These are phyloP conservation scores for Tetranychus cinnabarinus DNA, from an alignment of 1,140 invertebrate species.

Conservation along the genomic window DNA sequence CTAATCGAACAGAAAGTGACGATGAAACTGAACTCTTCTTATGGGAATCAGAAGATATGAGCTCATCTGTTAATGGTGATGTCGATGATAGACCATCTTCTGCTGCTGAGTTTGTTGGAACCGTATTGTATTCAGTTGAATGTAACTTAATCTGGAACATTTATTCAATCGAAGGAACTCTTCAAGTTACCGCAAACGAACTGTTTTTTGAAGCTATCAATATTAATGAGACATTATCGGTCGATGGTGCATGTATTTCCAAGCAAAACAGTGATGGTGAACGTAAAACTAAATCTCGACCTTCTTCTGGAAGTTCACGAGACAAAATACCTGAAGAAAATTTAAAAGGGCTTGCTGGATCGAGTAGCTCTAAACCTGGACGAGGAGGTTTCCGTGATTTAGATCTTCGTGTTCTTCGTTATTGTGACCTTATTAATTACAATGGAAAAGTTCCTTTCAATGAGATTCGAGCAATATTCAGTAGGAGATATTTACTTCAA, in stretches of 20 bases:
- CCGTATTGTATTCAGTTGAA: slow-evolving; percentile 6
- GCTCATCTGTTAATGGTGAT: not conserved
- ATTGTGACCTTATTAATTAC: slow-evolving; percentile 33
- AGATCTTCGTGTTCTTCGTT: slow-evolving; percentile 58
- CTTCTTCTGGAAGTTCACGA: not conserved
- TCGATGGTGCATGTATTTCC: not conserved
- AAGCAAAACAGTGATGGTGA: not conserved
- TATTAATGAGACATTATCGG: not conserved
- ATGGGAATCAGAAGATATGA: slow-evolving; percentile 6
- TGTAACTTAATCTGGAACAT: slow-evolving; percentile 9
- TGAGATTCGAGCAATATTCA: slow-evolving; percentile 94
- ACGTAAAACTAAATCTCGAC: not conserved
- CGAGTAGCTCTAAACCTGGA: not conserved
- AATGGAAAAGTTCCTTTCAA: slow-evolving; percentile 42
- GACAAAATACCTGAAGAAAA: not conserved
- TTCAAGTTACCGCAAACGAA: slow-evolving; percentile 9
- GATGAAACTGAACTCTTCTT: slow-evolving; percentile 5
- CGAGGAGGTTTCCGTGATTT: slow-evolving; percentile 5
- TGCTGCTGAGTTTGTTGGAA: slow-evolving; percentile 6
- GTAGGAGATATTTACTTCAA: slow-evolving; percentile 79
- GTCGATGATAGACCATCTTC: not conserved
- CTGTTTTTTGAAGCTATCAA: slow-evolving; percentile 8
- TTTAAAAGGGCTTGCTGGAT: not conserved
- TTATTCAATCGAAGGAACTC: slow-evolving; percentile 7
- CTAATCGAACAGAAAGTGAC: not conserved